Evolutionary conservation across 1,140 invertebrate genomes (phyloP), one percentile per base, ranked within the genome.

Genomic region (Dinoponera quadriceps): DNA sequence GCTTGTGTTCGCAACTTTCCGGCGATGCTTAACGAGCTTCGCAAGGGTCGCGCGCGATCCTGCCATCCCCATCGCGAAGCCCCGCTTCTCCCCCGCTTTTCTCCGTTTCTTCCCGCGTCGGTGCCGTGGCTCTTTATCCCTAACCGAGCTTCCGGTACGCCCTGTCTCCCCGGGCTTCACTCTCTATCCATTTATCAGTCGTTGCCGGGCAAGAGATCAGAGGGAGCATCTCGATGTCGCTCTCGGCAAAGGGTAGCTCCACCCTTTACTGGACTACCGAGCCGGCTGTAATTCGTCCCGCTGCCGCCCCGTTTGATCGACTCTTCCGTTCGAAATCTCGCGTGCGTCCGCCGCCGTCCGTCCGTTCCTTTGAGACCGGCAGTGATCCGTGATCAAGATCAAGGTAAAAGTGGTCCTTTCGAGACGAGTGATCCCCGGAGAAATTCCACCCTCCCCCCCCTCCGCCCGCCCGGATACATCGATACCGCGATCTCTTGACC

Each of bases 241-340:
- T n/a, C 38, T 57, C 51, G 51, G 63, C 63, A 71, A 80, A 80
- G 75, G 75, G 14, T 66, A 44, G 75, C 51, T 59, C 22, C 22
- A 57, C 22, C 75, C 65, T 80, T 80, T 80, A 57, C 18, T 29
- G 54, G 75, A 29, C 33, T 71, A 80, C n/a, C 65, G 75, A 80
- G 33, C 65, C 54, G 65, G 65, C 75, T 80, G 66, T 80, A 80
- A 80, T 80, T 80, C 65, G 65, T 48, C 75, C 63, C 63, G 51
- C 51, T 49, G 29, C n/a, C 38, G 38, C 29, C 13, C 75, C 75
- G 75, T 80, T 80, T 71, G 75, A 69, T 80, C 65, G 65, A 80
- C 65, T 71, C 75, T 80, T 80, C 65, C 75, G 75, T 69, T 78
- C 63, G 51, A 78, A 55, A 78, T 78, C 75, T 78, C 51, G 63